Percentiles rank a stretch among this genome's conserved stretches.
phyloP scores from a whole-genome alignment of 2,888 invertebrate species.

The Silvanus unidentatus region DNA sequence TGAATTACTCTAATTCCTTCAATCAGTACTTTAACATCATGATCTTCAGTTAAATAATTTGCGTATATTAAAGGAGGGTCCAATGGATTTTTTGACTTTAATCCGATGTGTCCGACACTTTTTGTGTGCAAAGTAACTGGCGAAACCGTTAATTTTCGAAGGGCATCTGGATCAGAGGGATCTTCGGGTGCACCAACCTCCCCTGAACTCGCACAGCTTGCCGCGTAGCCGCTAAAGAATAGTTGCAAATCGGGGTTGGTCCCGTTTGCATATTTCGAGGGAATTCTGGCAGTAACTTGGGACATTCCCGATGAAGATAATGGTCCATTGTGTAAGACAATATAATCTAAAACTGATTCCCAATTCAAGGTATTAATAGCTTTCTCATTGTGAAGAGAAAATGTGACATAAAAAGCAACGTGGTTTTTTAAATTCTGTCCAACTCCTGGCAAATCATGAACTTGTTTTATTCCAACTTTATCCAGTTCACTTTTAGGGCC shows the following conservation, averaged over 20 bases:
- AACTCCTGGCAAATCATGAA: slow-evolving; percentile 61
- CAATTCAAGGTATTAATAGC: slow-evolving; percentile 55
- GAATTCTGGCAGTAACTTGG: slow-evolving; percentile 61
- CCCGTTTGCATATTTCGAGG: slow-evolving; percentile 56
- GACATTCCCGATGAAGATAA: slow-evolving; percentile 60
- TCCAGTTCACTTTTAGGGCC: slow-evolving; percentile 58
- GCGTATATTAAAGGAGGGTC: slow-evolving; percentile 68
- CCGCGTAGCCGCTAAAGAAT: slow-evolving; percentile 60
- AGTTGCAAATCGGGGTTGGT: slow-evolving; percentile 60
- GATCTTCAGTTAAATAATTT: slow-evolving; percentile 65
- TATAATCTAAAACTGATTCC: slow-evolving; percentile 57
- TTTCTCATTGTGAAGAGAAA: slow-evolving; percentile 49
- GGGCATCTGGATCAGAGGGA: slow-evolving; percentile 36
- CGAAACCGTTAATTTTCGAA: slow-evolving; percentile 46
- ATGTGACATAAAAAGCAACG: slow-evolving; percentile 57
- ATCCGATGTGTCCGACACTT: slow-evolving; percentile 57
- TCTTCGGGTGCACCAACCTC: slow-evolving; percentile 43
- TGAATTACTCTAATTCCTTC: slow-evolving; percentile 58
- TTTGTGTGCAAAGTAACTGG: slow-evolving; percentile 62
- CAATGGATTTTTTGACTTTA: slow-evolving; percentile 63
- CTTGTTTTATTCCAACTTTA: slow-evolving; percentile 54
- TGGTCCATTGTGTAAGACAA: slow-evolving; percentile 55
- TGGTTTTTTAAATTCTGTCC: slow-evolving; percentile 67
- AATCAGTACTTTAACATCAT: slow-evolving; percentile 59
- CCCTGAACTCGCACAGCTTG: slow-evolving; percentile 54